These are phyloP conservation scores for Alosa alosa DNA, from an alignment of 2,113 vertebrate genomes.

Conservation along the genomic window DNA sequence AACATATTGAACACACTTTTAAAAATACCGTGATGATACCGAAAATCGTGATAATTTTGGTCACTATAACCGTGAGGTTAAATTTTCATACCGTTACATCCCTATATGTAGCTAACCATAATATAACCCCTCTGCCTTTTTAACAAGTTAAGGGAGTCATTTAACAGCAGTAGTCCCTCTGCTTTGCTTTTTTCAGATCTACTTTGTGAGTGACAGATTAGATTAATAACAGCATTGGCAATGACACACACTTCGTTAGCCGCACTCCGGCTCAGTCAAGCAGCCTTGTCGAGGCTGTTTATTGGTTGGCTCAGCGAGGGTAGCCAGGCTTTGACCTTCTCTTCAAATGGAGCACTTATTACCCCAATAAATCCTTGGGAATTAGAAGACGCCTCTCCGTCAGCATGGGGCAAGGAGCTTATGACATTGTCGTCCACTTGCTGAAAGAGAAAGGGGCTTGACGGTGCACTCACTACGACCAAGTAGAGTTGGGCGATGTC, in stretches of 20 bases:
- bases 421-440: constrained; percentile 8
- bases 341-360: constrained; percentile 61
- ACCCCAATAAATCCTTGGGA: constrained; percentile 63
- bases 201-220: constrained; percentile 52
- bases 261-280: constrained; percentile 38
- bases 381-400: constrained; percentile 34
- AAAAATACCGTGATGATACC: no score
- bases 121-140: background rate
- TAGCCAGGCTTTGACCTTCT: constrained; percentile 57
- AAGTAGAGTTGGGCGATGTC: no score
- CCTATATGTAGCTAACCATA: background rate
- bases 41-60: no score
- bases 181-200: constrained; percentile 18
- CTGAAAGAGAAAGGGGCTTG: constrained; percentile 22
- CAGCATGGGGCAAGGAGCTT: background rate
- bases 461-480: background rate
- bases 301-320: constrained; percentile 55
- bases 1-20: no score
- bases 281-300: constrained; percentile 48
- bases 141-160: constrained; percentile 1
- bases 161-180: background rate
- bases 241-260: constrained; percentile 31
- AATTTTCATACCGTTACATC: no score
- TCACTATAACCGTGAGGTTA: no score
- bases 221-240: constrained; percentile 11